Base-by-base conservation (phyloP, 2,113 vertebrate genomes). In the Hemichromis elongatus region DNA sequence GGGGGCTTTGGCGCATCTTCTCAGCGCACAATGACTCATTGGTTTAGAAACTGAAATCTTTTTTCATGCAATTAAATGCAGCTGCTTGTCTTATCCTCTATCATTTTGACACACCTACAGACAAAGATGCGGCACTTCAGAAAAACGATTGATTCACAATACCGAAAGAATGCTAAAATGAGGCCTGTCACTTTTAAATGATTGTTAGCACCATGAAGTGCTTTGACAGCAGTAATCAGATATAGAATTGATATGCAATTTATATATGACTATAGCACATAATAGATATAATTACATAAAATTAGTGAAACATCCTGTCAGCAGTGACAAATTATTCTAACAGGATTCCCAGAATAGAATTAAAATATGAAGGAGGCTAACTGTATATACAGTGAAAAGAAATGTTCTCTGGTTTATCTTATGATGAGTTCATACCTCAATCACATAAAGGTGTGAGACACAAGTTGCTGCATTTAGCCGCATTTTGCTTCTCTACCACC, bases 1-100 rank as follows among this genome's bases (percentile, higher is more conserved):
- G 18, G 85, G 88, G 86, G 80, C 86, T 87, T 88, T 35, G 35
- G 80, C 11, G 6, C 78, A 88, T 91, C 83, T 79, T 78, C 83
- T 86, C 77, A 79, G 80, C 66, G 40, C 28, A 82, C 42, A 3
- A 78, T 97, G 96, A 97, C 93, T 97, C 97, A 97, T 97, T 97
- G 97, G 96, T 97, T 97, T 96, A 95, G 96, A 96, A 96, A 96
- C 96, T 56, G 19, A 86, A 88, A 86, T 92, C 45, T 87, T 86
- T 92, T 88, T 93, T 90, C 47, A 86, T 86, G 82, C 87, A 91
- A 88, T 97, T 97, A 97, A 97, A 95, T 95, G 92, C 95, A 96
- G 78, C 96, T 94, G 94, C 97, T 95, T 96, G 97, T 96, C 95
- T 96, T 95, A 96, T 96, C 96, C 94, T 96, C 96, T 50, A 75